A percentile compares a stretch with the other conserved stretches of the same genome.
phyloP scores from a whole-genome alignment of 1,140 invertebrate genomes.

The Drosophila willistoni region DNA sequence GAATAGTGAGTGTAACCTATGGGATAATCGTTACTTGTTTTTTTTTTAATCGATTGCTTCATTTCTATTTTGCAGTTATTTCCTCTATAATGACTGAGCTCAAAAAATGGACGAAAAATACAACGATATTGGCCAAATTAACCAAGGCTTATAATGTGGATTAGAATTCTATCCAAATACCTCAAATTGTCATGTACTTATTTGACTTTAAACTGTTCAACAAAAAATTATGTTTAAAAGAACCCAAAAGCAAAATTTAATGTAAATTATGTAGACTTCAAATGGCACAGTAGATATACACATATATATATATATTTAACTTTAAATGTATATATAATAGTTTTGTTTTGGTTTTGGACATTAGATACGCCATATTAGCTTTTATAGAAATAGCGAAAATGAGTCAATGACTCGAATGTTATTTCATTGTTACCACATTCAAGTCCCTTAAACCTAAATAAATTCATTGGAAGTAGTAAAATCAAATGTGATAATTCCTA shows the following conservation, averaged over 20 bases:
- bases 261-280: conserved; percentile 7
- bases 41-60: background rate
- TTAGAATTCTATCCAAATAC: conserved; percentile 17
- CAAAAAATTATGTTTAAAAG: conserved; percentile 23
- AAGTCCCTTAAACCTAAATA: conserved; percentile 12
- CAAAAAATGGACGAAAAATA: conserved; percentile 50
- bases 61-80: conserved; percentile 47
- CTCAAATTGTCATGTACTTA: conserved; percentile 43
- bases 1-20: conserved; percentile 44
- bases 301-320: background rate
- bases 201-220: conserved; percentile 55
- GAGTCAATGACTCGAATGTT: background rate
- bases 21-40: background rate
- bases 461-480: conserved; percentile 21
- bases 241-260: conserved; percentile 25
- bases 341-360: conserved; percentile 4
- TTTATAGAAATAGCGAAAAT: background rate
- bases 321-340: conserved; percentile 1
- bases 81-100: conserved; percentile 49
- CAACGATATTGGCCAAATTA: conserved; percentile 42
- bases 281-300: background rate
- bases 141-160: conserved; percentile 31
- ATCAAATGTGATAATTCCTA: conserved; percentile 42
- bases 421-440: background rate
- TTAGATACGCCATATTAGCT: conserved; percentile 11